phyloP scores from a whole-genome alignment of 35 echinoderm and acorn worm genomes.

The Chiridota heheva region DNA sequence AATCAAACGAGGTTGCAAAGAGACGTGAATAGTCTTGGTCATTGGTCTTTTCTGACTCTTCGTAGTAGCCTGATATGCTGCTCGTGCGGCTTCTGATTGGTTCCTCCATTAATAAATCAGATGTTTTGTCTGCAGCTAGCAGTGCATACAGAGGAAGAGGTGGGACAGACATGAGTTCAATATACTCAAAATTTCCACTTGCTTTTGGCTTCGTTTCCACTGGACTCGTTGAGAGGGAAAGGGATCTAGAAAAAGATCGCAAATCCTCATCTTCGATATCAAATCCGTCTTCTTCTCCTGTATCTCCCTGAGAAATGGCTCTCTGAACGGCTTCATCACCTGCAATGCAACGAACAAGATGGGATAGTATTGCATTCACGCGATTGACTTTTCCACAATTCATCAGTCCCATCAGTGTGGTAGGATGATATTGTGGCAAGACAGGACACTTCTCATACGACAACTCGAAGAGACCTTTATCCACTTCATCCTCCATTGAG shows the following conservation, averaged over 20 bases:
- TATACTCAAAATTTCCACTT: slow-evolving; percentile 65
- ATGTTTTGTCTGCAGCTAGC: slow-evolving; percentile 68
- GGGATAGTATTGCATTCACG: slow-evolving; percentile 93
- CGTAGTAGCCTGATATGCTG: slow-evolving; percentile 34
- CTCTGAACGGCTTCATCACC: slow-evolving; percentile 69
- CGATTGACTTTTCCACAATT: slow-evolving; percentile 92
- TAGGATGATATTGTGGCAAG: slow-evolving; percentile 95
- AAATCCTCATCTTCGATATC: slow-evolving; percentile 51
- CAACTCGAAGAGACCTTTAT: slow-evolving; percentile 82
- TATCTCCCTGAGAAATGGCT: slow-evolving; percentile 61
- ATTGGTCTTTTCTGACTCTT: slow-evolving; percentile 28
- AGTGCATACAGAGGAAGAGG: slow-evolving; percentile 92
- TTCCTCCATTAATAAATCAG: slow-evolving; percentile 16
- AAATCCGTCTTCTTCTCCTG: slow-evolving; percentile 18
- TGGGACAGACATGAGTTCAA: slow-evolving; percentile 87
- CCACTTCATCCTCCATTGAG: slow-evolving; percentile 21
- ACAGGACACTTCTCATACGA: slow-evolving; percentile 80
- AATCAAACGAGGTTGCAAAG: slow-evolving; percentile 70
- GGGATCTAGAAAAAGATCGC: slow-evolving; percentile 23
- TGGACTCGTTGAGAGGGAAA: slow-evolving; percentile 81
- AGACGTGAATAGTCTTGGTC: slow-evolving; percentile 72
- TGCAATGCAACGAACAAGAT: slow-evolving; percentile 94
- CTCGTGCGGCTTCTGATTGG: slow-evolving; percentile 46
- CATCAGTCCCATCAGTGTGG: slow-evolving; percentile 88
- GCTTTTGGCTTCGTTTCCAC: slow-evolving; percentile 62